These are phyloP conservation scores for Clupea harengus DNA, from an alignment of 2,113 vertebrate species.

Conservation along the genomic window DNA sequence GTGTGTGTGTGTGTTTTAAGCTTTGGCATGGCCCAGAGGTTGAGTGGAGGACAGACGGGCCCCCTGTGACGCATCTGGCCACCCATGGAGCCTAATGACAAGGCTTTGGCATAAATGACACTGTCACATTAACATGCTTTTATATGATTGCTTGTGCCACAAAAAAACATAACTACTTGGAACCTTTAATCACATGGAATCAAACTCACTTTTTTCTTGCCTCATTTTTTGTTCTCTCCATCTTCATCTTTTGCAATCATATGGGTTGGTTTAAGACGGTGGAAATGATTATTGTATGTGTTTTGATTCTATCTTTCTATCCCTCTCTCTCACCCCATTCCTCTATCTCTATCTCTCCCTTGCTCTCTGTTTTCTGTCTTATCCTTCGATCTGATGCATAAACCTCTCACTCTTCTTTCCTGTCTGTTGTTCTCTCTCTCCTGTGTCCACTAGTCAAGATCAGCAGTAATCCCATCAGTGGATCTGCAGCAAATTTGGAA, in stretches of 20 bases:
- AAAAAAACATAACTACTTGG: no score
- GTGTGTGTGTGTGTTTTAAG: background rate
- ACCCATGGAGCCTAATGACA: background rate
- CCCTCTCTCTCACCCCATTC: background rate
- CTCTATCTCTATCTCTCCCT: background rate
- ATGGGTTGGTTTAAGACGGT: background rate
- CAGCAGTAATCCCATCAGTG: no score
- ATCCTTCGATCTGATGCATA: background rate
- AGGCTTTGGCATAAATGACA: constrained; percentile 23
- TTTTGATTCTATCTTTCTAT: background rate
- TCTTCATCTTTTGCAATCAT: no score
- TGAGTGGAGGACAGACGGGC: background rate
- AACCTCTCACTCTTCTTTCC: no score
- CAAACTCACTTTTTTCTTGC: no score
- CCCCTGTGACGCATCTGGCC: constrained; percentile 13
- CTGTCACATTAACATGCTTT: constrained; percentile 13
- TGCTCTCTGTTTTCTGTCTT: background rate
- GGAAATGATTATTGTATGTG: background rate
- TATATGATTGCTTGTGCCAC: no score
- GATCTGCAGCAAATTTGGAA: no score
- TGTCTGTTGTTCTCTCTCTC: no score
- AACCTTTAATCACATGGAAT: no score
- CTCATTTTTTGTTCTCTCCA: no score
- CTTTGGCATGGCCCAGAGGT: background rate
- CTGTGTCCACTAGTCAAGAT: no score